phyloP scores from a whole-genome alignment of 2,888 invertebrate genomes.

The Melieria omissa region DNA sequence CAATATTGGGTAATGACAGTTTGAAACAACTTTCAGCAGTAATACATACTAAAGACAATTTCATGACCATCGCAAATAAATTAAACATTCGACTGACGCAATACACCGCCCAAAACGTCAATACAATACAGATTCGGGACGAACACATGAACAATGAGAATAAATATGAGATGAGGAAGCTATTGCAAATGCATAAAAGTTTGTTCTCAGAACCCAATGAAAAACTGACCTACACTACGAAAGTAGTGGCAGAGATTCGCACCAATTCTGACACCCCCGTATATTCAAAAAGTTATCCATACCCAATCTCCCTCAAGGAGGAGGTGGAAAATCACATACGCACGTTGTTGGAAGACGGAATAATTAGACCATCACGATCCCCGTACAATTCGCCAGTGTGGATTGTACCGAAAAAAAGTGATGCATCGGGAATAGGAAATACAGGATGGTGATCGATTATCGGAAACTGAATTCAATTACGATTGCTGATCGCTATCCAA shows the following conservation, averaged over 20 bases:
- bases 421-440: slow-evolving; percentile 30
- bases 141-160: slow-evolving; percentile 7
- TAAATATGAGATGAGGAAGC: background rate
- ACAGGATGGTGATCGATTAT: slow-evolving; percentile 30
- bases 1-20: too few species aligned
- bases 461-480: too few species aligned
- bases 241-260: slow-evolving; percentile 2
- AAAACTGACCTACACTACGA: too few species aligned
- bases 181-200: background rate
- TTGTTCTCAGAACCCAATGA: background rate
- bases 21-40: too few species aligned
- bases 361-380: background rate
- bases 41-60: slow-evolving; percentile 1
- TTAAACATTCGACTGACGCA: background rate
- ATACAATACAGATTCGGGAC: slow-evolving; percentile 8
- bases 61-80: slow-evolving; percentile 6
- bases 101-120: background rate
- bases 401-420: background rate
- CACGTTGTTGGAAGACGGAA: background rate
- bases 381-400: slow-evolving; percentile 3
- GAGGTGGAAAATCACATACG: background rate
- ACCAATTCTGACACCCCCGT: slow-evolving; percentile 8
- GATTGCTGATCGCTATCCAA: too few species aligned
- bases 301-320: slow-evolving; percentile 4
- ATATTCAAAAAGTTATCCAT: slow-evolving; percentile 8